Percentiles rank a stretch among this genome's conserved stretches.
Conservation (phyloP, 2,113 vertebrate genomes). For the Ochotona curzoniae region DNA sequence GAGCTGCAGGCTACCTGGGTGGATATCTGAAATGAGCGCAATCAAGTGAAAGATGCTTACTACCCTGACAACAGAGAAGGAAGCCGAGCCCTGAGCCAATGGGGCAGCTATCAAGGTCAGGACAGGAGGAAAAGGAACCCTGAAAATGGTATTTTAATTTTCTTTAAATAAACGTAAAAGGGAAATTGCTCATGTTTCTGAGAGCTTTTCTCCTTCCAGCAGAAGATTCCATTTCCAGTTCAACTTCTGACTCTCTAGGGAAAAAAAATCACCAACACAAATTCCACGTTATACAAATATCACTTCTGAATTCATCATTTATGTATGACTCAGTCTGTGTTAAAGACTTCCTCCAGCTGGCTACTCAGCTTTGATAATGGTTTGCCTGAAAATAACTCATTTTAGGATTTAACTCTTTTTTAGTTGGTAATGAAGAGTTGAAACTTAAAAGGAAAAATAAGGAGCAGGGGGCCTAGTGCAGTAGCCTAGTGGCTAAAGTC, state of each 20-base stretch:
- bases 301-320: not conserved
- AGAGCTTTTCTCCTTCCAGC: not conserved
- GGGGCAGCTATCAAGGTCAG: not conserved
- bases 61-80: not conserved
- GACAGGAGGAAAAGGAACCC: not conserved
- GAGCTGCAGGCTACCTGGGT: not conserved
- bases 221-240: constrained; percentile 2
- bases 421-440: too few species aligned
- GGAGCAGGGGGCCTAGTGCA: too few species aligned
- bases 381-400: not conserved
- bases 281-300: not conserved
- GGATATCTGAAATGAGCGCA: not conserved
- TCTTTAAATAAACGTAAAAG: not conserved
- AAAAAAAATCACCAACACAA: constrained; percentile 8
- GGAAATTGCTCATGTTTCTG: not conserved
- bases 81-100: not conserved
- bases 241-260: not conserved
- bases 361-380: not conserved
- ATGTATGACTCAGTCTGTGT: not conserved
- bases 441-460: too few species aligned
- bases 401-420: constrained; percentile 6
- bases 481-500: too few species aligned
- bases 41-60: not conserved
- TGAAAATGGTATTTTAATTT: not conserved
- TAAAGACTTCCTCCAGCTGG: not conserved